These are phyloP conservation scores for Otolemur crassicaudatus DNA, from an alignment of 2,797 vertebrate species.

Conservation along the genomic window DNA sequence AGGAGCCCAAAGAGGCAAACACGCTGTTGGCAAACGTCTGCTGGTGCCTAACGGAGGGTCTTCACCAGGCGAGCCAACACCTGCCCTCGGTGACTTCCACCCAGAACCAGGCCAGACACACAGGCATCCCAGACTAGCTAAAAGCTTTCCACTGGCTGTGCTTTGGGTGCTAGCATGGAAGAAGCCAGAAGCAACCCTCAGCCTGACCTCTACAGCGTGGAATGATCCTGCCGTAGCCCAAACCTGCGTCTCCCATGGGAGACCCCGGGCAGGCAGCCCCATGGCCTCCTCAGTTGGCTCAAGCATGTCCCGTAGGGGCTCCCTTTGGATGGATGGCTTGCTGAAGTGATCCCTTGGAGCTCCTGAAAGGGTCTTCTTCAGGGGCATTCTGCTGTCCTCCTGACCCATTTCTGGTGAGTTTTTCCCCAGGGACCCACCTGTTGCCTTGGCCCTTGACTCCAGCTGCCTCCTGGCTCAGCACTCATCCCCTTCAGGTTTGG, in stretches of 20 bases:
- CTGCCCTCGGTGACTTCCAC: not conserved
- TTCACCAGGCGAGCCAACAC: accelerated
- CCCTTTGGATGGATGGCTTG: not conserved
- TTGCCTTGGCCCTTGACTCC: not conserved
- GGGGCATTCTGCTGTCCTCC: not conserved
- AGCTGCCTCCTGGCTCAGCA: not conserved
- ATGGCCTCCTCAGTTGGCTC: not conserved
- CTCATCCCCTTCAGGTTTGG: not conserved
- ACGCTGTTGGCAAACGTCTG: accelerated
- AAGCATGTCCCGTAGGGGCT: too few relatives aligned
- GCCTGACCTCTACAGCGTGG: accelerated
- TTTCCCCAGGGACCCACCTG: not conserved
- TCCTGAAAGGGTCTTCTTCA: not conserved
- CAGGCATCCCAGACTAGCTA: accelerated
- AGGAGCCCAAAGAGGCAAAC: not conserved
- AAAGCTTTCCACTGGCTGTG: accelerated
- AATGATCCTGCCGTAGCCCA: not conserved
- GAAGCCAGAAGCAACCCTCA: accelerated
- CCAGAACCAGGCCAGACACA: not conserved
- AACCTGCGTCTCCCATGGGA: not conserved
- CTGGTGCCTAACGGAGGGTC: accelerated
- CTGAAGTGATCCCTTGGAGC: not conserved
- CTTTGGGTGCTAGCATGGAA: too few relatives aligned
- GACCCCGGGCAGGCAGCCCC: not conserved
- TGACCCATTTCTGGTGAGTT: not conserved